phyloP scores from a whole-genome alignment of 1,140 invertebrate species.

The Aphelenchoides fujianensis region DNA sequence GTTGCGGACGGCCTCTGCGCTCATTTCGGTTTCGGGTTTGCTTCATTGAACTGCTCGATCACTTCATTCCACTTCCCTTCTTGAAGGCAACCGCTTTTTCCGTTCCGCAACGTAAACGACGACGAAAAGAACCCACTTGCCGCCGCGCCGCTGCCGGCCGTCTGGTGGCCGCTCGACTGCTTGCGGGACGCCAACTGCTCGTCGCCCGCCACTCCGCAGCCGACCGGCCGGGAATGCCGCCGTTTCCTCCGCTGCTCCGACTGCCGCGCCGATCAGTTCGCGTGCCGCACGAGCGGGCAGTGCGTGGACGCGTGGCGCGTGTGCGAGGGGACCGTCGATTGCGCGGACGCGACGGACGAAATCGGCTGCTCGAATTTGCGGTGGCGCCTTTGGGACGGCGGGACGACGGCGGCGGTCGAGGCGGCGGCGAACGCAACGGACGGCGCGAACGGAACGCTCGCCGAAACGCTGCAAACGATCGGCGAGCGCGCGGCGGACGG shows the following conservation, averaged over 20 bases:
- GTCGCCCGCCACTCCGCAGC: conserved; percentile 1
- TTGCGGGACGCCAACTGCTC: conserved; percentile 7
- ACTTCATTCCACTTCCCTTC: no score
- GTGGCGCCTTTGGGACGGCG: conserved; percentile 8
- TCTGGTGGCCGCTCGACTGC: conserved; percentile 10
- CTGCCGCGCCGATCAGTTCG: conserved; percentile 23
- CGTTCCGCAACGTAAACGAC: neutral
- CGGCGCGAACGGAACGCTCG: neutral
- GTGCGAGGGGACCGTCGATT: conserved; percentile 25
- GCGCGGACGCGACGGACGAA: conserved; percentile 30
- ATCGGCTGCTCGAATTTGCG: conserved; percentile 15
- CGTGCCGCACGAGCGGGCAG: conserved; percentile 16
- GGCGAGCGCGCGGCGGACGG: neutral
- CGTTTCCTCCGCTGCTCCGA: conserved; percentile 25
- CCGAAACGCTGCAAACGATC: neutral
- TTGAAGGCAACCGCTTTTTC: conserved; percentile 8
- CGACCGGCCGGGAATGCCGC: conserved; percentile 11
- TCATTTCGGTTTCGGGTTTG: conserved; percentile 28
- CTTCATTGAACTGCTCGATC: no score
- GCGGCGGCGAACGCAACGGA: neutral
- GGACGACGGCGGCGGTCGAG: neutral
- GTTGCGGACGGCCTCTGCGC: conserved; percentile 14
- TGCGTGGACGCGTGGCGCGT: conserved; percentile 6
- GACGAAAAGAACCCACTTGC: neutral
- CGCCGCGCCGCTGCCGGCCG: no score